phyloP scores from a whole-genome alignment of 2,888 invertebrate species.

The Drosophila greeni region DNA sequence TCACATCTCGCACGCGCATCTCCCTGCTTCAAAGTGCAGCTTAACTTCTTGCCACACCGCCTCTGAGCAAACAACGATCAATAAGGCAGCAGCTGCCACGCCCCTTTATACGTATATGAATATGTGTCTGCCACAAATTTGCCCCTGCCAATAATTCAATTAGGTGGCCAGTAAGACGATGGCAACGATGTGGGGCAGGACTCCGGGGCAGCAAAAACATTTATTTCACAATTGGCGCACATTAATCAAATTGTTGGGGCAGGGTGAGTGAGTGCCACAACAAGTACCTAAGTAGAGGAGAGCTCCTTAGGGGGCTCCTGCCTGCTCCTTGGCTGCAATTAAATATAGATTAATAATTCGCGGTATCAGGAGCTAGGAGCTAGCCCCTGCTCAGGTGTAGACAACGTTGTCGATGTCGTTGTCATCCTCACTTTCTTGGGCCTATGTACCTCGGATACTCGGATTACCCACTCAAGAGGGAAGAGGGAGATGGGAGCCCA shows the following conservation, averaged over 20 bases:
- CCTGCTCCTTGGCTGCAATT: slow-evolving; percentile 68
- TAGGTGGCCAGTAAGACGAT: slow-evolving; percentile 35
- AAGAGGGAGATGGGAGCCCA: slow-evolving; percentile 38
- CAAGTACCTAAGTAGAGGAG: slow-evolving; percentile 58
- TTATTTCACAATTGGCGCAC: slow-evolving; percentile 75
- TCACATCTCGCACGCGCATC: slow-evolving; percentile 30
- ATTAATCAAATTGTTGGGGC: slow-evolving; percentile 64
- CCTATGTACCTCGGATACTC: no score
- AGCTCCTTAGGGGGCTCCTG: slow-evolving; percentile 29
- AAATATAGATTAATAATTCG: slow-evolving; percentile 77
- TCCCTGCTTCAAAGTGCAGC: not conserved
- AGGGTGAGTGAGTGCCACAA: slow-evolving; percentile 42
- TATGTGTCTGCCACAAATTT: slow-evolving; percentile 62
- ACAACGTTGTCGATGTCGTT: slow-evolving; percentile 42
- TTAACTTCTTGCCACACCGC: slow-evolving; percentile 30
- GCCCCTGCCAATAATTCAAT: slow-evolving; percentile 72
- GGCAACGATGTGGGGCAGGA: slow-evolving; percentile 16
- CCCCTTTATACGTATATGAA: slow-evolving; percentile 46
- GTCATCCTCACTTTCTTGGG: slow-evolving; percentile 49
- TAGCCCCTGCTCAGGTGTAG: slow-evolving; percentile 36
- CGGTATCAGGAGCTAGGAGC: slow-evolving; percentile 17
- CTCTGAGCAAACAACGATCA: slow-evolving; percentile 64
- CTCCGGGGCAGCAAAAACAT: slow-evolving; percentile 64
- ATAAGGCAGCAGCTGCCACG: slow-evolving; percentile 49
- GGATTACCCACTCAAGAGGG: slow-evolving; percentile 52